Conservation (phyloP, 2,113 vertebrate species). For the Macrotus californicus region DNA sequence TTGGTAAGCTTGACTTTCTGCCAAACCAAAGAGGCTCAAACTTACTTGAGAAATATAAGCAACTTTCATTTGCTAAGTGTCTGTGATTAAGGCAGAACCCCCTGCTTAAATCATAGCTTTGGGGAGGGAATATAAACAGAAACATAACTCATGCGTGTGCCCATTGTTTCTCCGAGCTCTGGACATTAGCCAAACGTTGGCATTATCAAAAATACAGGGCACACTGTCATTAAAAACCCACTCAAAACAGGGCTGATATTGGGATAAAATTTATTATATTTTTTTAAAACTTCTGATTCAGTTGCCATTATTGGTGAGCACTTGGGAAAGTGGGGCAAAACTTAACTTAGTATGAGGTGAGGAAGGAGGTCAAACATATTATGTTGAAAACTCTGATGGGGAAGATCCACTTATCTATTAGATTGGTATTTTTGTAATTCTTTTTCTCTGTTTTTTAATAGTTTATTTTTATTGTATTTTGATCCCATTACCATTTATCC, state of each 20-base stretch:
- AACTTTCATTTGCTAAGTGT: conserved; percentile 50
- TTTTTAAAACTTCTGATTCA: background rate
- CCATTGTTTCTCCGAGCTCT: background rate
- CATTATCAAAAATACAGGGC: background rate
- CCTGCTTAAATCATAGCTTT: conserved; percentile 27
- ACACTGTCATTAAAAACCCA: background rate
- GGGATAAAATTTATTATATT: background rate
- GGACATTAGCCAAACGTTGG: conserved; percentile 8
- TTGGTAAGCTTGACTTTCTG: conserved; percentile 56
- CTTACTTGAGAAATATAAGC: conserved; percentile 42
- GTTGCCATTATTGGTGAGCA: background rate
- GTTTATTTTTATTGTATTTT: too few relatives aligned
- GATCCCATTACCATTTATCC: too few relatives aligned
- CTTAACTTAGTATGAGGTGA: background rate
- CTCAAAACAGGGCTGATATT: background rate
- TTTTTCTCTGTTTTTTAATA: background rate
- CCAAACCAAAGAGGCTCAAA: conserved; percentile 48
- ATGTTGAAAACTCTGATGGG: background rate
- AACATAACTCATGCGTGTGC: background rate
- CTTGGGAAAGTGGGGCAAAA: background rate
- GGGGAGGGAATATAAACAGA: conserved; percentile 1
- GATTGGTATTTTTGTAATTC: background rate
- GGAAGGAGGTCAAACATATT: background rate
- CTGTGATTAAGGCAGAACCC: conserved; percentile 45
- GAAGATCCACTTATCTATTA: background rate